Base-by-base conservation (phyloP, 2,888 invertebrate species). In the Teinopalpus imperialis region DNA sequence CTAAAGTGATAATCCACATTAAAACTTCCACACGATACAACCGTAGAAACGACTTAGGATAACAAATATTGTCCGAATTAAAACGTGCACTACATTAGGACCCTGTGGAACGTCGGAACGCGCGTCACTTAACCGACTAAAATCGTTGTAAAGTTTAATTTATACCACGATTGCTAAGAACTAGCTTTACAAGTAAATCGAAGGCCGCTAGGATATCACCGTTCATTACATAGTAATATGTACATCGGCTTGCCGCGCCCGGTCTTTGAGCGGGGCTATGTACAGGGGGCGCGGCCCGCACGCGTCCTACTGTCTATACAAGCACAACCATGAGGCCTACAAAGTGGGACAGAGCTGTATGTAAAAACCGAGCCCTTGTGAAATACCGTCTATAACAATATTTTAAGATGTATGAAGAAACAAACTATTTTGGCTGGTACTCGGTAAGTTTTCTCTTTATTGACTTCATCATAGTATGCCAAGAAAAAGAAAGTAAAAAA, bases 181-280 rank as follows among this genome's bases (percentile, higher is more conserved):
- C 86, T 86, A 87, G 79, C 83, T 85, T 85, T 86, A 87, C 83
- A 86, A 83, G 81, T 85, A 77, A 78, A 85, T 87, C 81, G 80
- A 88, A 88, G 88, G 88, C 88, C 88, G 88, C 88, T 87, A 87
- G 78, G 74, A 81, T 87, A 88, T 88, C 88, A 88, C 88, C 79
- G 78, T 83, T 86, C 80, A 82, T 82, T 86, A 83, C 71, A 66
- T 70, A 65, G 65, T 80, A 78, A 72, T 86, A 82, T 86, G 69
- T 85, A 83, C 81, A 83, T 49, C 51, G 54, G 54, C 54, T 58
- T 57, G 61, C 56, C 59, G 64, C 61, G 65, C 60, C 62, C 63
- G 63, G 57, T 61, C 59, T 58, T 64, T 60, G 61, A 64, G 66
- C 67, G 61, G 70, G 70, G 51, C 58, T 78, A 79, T 79, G 57